These are phyloP conservation scores for Calidris pygmaea DNA, from an alignment of 2,113 vertebrate genomes.

Conservation along the genomic window DNA sequence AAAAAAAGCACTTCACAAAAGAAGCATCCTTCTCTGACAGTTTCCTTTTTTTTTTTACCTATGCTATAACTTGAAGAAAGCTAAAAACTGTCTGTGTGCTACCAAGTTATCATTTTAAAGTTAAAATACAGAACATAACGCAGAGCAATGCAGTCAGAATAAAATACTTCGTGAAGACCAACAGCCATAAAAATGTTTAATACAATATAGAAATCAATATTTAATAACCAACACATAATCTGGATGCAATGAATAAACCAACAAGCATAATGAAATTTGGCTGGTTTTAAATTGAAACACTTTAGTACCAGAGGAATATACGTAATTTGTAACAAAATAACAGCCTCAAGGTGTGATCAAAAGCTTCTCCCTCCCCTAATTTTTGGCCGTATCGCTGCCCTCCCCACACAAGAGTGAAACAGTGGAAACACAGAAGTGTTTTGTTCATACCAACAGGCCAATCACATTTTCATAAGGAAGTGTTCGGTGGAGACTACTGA, in stretches of 20 bases:
- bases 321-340: background rate
- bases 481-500: background rate
- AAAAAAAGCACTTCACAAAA: background rate
- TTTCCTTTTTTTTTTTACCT: background rate
- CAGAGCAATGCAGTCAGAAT: background rate
- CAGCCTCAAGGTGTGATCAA: background rate
- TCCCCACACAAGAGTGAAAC: background rate
- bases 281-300: background rate
- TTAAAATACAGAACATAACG: background rate
- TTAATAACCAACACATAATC: constrained; percentile 19
- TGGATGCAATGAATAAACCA: background rate
- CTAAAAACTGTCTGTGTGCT: background rate
- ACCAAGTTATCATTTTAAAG: background rate
- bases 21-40: background rate
- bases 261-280: background rate
- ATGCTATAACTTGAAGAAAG: background rate
- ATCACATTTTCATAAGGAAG: background rate
- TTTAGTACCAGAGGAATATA: background rate
- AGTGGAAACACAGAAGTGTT: background rate
- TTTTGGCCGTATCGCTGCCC: background rate
- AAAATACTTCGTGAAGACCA: background rate
- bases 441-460: background rate
- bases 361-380: background rate
- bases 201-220: constrained; percentile 30
- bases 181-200: background rate